These are phyloP conservation scores for Paramacrobiotus metropolitanus DNA, from an alignment of 1,140 invertebrate genomes.

Conservation along the genomic window DNA sequence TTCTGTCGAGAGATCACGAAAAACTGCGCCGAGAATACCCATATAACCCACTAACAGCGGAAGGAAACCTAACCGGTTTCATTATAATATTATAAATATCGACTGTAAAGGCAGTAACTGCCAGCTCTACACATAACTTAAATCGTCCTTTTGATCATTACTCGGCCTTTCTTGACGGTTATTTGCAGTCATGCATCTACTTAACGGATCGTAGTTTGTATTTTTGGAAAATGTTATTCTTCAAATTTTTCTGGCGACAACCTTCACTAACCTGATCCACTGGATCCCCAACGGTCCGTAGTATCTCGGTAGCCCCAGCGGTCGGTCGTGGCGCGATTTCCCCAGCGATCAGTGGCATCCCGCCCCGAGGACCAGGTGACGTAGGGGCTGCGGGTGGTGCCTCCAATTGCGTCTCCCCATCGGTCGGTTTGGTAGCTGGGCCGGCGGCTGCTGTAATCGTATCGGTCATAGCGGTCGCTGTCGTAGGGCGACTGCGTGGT, in stretches of 20 bases:
- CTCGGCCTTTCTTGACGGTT: too few species aligned
- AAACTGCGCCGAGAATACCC: not conserved
- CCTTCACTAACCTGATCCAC: too few species aligned
- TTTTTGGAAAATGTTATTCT: not conserved
- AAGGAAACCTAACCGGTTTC: not conserved
- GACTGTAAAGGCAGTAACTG: too few species aligned
- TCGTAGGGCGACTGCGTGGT: not conserved
- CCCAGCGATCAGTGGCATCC: not conserved
- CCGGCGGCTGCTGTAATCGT: not conserved
- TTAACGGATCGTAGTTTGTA: not conserved
- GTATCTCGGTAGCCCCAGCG: not conserved
- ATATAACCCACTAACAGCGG: not conserved
- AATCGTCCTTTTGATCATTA: too few species aligned
- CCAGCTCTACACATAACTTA: too few species aligned
- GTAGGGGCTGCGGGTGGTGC: not conserved
- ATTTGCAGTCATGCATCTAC: too few species aligned
- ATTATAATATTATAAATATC: not conserved
- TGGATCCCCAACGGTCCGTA: not conserved
- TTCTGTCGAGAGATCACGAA: not conserved
- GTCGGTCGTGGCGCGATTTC: not conserved
- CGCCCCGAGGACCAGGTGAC: not conserved
- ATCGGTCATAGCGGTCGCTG: not conserved
- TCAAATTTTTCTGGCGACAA: not conserved
- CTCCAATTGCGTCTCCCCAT: not conserved
- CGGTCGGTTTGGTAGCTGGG: not conserved